Percentiles rank a stretch among this genome's conserved stretches.
Conservation (phyloP, 2,113 vertebrate species). For the Phrynocephalus versicolor region DNA sequence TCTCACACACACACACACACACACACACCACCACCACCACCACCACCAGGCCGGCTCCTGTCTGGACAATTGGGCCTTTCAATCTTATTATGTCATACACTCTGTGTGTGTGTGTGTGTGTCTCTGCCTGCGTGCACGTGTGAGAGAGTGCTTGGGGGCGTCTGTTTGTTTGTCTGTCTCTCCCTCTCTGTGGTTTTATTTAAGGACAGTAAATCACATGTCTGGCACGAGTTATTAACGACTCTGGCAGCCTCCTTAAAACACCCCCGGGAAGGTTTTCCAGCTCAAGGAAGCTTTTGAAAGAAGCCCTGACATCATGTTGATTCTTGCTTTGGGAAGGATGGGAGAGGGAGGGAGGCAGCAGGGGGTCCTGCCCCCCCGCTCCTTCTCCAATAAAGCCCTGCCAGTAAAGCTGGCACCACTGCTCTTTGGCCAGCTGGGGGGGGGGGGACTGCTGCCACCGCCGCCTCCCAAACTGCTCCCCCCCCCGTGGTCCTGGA, state of each 20-base stretch:
- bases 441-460: too few relatives aligned
- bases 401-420: too few relatives aligned
- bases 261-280: not conserved
- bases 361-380: not conserved
- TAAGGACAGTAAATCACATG: not conserved
- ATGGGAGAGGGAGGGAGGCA: too few relatives aligned
- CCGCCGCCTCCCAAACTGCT: too few relatives aligned
- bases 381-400: not conserved
- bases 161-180: too few relatives aligned
- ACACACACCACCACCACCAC: too few relatives aligned
- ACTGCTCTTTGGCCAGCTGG: too few relatives aligned
- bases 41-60: not conserved
- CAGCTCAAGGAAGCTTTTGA: not conserved
- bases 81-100: not conserved
- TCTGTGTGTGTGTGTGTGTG: too few relatives aligned
- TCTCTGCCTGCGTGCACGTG: too few relatives aligned
- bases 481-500: not conserved
- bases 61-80: not conserved
- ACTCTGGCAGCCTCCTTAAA: not conserved
- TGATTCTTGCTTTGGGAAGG: too few relatives aligned
- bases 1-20: too few relatives aligned
- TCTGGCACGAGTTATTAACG: not conserved
- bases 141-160: too few relatives aligned
- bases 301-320: not conserved
- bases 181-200: not conserved